These are phyloP conservation scores for Nyctibius grandis DNA, from an alignment of 2,797 vertebrate genomes.

Conservation along the genomic window DNA sequence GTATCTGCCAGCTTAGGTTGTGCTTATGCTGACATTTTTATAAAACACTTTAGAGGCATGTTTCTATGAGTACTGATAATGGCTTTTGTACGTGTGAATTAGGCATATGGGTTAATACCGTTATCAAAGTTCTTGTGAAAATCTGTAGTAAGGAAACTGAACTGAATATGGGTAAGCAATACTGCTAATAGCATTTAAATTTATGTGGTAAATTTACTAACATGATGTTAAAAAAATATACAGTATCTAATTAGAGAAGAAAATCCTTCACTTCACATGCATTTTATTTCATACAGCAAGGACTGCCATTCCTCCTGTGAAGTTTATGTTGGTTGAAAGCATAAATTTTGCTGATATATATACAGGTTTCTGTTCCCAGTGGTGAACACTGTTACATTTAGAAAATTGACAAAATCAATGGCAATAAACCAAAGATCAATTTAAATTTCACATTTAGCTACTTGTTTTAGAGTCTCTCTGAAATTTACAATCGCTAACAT, in stretches of 20 bases:
- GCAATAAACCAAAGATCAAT: slow-evolving; percentile 66
- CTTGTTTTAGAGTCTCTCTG: slow-evolving; percentile 46
- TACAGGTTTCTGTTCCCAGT: slow-evolving; percentile 63
- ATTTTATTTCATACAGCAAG: slow-evolving; percentile 46
- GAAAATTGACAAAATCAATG: slow-evolving; percentile 66
- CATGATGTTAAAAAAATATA: slow-evolving; percentile 63
- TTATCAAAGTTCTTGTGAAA: slow-evolving; percentile 44
- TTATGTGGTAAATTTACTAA: slow-evolving; percentile 75
- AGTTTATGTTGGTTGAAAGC: slow-evolving; percentile 66
- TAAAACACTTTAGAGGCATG: slow-evolving; percentile 10
- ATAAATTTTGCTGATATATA: slow-evolving; percentile 65
- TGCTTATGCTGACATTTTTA: slow-evolving; percentile 29
- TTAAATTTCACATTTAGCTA: slow-evolving; percentile 66
- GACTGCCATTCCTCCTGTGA: slow-evolving; percentile 56
- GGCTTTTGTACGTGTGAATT: slow-evolving; percentile 58
- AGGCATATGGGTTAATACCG: slow-evolving; percentile 62
- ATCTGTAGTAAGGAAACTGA: slow-evolving; percentile 13
- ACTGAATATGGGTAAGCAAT: slow-evolving; percentile 44
- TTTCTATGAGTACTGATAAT: slow-evolving; percentile 13
- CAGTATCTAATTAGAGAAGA: slow-evolving; percentile 44
- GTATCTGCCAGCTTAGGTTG: background rate
- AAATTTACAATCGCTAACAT: slow-evolving; percentile 50
- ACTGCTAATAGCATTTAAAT: slow-evolving; percentile 67
- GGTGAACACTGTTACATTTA: slow-evolving; percentile 60
- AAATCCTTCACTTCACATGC: slow-evolving; percentile 51